Evolutionary conservation across 2,888 invertebrate genomes (phyloP), one percentile per base, ranked within the genome.

Genomic region (Morpho achilles): DNA sequence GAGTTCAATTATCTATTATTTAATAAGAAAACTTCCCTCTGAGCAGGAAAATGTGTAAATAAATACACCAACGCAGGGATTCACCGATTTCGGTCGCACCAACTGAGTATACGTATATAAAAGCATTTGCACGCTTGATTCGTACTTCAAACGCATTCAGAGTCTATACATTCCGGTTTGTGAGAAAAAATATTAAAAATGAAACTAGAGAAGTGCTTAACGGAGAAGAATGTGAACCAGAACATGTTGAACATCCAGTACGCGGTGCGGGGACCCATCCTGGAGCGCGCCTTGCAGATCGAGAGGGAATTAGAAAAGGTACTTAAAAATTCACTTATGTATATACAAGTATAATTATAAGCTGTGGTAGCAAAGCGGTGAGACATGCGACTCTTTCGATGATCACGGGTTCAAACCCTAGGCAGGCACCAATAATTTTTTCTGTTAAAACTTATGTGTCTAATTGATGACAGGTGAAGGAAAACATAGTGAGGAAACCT

Each of bases 211-310:
- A 70, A 70, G 56, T 68, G 72, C 16, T 55, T 81, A 8, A 77
- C 73, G 0, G 46, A 56, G 1, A 92, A 93, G 41, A 94, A 91
- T 70, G 91, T 96, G 71, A 96, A 95, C 79, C 94, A 94, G 42
- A 91, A 93, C 69, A 88, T 96, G 42, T 92, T 93, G 70, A 90
- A 88, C 47, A 94, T 96, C 92, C 94, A 95, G 75, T 96, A 96
- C 79, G 96, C 96, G 1, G 96, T 97, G 16, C 88, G 96, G 7
- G 96, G 96, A 0, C 95, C 96, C 1, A 91, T 96, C 41, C 93
- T 95, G 49, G 92, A 94, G 50, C 80, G 95, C 9, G 96, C 96
- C 0, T 82, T 91, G 1, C 94, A 95, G 79, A 93, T 96, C 48
- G 96, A 96, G 73, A 92, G 93, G 70, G 95, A 96, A 69, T 70